A percentile compares a stretch with the other conserved stretches of the same genome.
These are phyloP conservation scores for Muscicapa adusta DNA, from an alignment of 2,113 vertebrate species.

Conservation along the genomic window DNA sequence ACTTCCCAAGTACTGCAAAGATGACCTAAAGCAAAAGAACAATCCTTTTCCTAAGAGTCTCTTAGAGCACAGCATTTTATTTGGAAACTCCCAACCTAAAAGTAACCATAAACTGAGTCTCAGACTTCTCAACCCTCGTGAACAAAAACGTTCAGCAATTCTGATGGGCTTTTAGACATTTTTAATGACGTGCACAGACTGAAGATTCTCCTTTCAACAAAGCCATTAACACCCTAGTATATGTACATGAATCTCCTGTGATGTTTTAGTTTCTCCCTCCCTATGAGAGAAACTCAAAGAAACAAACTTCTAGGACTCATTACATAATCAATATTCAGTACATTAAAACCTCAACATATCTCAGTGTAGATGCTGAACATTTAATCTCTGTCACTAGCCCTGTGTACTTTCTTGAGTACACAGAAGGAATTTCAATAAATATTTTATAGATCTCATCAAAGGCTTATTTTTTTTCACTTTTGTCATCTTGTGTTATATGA, in stretches of 20 bases:
- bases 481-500: constrained; percentile 19
- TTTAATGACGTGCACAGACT: neutral
- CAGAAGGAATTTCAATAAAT: constrained; percentile 66
- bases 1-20: neutral
- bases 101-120: neutral
- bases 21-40: neutral
- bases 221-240: neutral
- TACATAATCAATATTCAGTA: constrained; percentile 57
- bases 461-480: constrained; percentile 43
- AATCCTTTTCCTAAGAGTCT: neutral
- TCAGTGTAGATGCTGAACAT: constrained; percentile 33
- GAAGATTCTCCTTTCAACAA: neutral
- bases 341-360: constrained; percentile 60
- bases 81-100: neutral
- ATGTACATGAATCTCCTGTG: neutral
- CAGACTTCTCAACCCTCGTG: neutral
- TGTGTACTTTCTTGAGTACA: constrained; percentile 3
- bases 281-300: constrained; percentile 48
- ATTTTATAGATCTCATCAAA: constrained; percentile 65
- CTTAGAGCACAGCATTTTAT: neutral
- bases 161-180: neutral
- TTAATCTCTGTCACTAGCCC: constrained; percentile 69
- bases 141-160: neutral
- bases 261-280: constrained; percentile 50
- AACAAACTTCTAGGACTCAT: constrained; percentile 50